These are phyloP conservation scores for Oceanodroma tethys DNA, from an alignment of 2,113 vertebrate species.

Conservation along the genomic window DNA sequence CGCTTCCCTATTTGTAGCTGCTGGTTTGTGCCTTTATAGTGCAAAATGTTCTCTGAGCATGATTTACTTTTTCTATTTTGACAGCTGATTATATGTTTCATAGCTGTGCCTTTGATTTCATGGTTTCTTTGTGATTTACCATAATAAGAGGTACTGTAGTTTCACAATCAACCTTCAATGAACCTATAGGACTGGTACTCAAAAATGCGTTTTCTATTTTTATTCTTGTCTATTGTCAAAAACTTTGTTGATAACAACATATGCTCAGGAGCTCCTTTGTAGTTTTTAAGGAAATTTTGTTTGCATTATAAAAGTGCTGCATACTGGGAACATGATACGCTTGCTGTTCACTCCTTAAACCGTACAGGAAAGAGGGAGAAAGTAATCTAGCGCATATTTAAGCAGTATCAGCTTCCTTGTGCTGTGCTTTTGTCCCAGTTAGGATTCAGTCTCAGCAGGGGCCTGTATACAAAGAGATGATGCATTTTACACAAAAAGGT, in stretches of 20 bases:
- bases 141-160: not conserved
- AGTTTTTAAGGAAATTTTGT: not conserved
- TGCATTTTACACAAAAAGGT: not conserved
- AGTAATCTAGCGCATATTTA: not conserved
- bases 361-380: not conserved
- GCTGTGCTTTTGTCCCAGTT: not conserved
- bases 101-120: not conserved
- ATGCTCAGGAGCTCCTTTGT: not conserved
- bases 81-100: not conserved
- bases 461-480: not conserved
- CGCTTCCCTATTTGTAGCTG: not conserved
- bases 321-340: not conserved
- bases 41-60: not conserved
- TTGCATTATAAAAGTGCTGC: not conserved
- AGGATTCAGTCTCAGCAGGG: not conserved
- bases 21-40: not conserved
- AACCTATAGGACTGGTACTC: not conserved
- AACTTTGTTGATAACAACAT: not conserved
- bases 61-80: not conserved
- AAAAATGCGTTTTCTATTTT: not conserved
- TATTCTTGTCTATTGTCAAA: not conserved
- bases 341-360: not conserved
- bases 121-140: not conserved
- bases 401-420: not conserved
- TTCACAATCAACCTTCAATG: not conserved